Conservation (phyloP, 2,797 vertebrate genomes). For the Gallinago stenura region DNA sequence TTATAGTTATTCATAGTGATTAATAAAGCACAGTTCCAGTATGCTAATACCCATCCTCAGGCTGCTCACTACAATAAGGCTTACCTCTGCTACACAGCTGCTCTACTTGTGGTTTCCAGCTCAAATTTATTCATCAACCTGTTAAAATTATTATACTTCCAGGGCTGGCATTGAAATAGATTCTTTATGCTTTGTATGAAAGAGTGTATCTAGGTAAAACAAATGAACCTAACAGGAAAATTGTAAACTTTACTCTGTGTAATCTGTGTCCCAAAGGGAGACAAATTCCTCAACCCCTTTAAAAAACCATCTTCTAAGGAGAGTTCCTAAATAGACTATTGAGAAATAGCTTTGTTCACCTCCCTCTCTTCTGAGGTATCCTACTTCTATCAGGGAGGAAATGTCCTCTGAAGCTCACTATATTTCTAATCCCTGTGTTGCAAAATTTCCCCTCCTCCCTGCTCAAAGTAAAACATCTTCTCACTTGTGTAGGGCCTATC, state of each 20-base stretch:
- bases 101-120: neutral
- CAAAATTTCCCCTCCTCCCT: neutral
- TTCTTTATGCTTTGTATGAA: conserved; percentile 23
- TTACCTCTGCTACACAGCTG: neutral
- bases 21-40: neutral
- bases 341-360: neutral
- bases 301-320: neutral
- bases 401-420: neutral
- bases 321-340: neutral
- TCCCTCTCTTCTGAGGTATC: neutral
- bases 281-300: neutral
- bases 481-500: neutral
- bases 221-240: conserved; percentile 16
- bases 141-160: neutral
- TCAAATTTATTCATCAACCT: neutral
- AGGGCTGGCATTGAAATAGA: conserved; percentile 6
- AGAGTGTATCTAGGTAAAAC: neutral
- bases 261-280: neutral
- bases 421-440: neutral
- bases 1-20: neutral
- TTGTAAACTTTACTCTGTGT: neutral
- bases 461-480: neutral
- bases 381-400: neutral
- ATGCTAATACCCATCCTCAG: neutral
- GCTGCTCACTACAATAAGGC: neutral